Percentiles rank a stretch among this genome's conserved stretches.
These are phyloP conservation scores for Drosophila watanabei DNA, from an alignment of 1,140 invertebrate genomes.

Conservation along the genomic window DNA sequence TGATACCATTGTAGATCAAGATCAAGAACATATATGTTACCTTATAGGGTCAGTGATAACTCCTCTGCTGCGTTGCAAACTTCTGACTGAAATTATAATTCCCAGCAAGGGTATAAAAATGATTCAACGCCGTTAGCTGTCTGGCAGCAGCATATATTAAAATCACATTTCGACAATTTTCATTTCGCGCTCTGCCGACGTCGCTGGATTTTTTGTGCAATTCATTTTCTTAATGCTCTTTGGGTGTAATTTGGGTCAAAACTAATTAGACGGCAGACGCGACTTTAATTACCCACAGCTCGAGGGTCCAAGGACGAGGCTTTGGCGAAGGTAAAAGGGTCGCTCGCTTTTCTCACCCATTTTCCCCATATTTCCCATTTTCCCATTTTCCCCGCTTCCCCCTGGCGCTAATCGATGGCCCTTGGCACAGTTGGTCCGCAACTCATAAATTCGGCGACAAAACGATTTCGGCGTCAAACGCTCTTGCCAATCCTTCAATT, in stretches of 20 bases:
- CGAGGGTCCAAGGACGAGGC: conserved; percentile 29
- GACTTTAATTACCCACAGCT: conserved; percentile 62
- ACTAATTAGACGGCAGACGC: conserved; percentile 71
- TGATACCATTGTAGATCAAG: too few relatives aligned
- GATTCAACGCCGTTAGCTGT: neutral
- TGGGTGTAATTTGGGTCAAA: conserved; percentile 72
- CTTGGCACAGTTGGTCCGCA: conserved; percentile 13
- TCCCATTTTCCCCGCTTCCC: neutral
- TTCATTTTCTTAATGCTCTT: conserved; percentile 67
- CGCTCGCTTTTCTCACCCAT: neutral
- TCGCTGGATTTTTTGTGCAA: conserved; percentile 54
- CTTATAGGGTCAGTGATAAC: too few relatives aligned
- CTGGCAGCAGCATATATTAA: conserved; percentile 57
- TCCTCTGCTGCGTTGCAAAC: too few relatives aligned
- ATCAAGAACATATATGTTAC: too few relatives aligned
- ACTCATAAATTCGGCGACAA: conserved; percentile 49
- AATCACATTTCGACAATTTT: conserved; percentile 65
- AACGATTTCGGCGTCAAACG: conserved; percentile 37
- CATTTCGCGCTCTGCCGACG: conserved; percentile 23
- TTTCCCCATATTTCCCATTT: too few relatives aligned
- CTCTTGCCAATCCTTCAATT: conserved; percentile 49
- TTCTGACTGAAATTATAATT: too few relatives aligned
- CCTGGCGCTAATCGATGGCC: conserved; percentile 64
- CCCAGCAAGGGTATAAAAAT: too few relatives aligned
- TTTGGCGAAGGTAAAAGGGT: conserved; percentile 7